Evolutionary conservation across 2,888 invertebrate species (phyloP).

Genomic region (Zaprionus obscuricornis): DNA sequence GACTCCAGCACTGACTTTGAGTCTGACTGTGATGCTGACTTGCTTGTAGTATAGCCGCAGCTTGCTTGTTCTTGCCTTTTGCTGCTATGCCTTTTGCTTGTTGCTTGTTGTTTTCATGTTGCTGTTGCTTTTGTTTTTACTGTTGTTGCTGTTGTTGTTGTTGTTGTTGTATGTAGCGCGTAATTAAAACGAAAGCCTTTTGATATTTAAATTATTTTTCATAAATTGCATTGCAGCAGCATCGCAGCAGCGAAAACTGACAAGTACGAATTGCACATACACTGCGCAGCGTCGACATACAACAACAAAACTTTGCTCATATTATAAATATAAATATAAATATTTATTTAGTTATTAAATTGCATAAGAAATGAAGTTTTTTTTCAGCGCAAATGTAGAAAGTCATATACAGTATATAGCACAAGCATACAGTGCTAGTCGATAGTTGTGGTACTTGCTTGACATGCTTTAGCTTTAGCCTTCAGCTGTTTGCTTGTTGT

Average conservation of each 20-base stretch:
- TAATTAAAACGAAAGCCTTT: constrained; percentile 80
- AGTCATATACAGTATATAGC: too few relatives aligned
- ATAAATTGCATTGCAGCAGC: constrained; percentile 73
- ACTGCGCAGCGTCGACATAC: not conserved
- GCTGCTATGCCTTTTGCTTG: constrained; percentile 27
- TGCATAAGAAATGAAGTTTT: too few relatives aligned
- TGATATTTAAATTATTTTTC: constrained; percentile 79
- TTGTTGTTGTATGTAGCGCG: constrained; percentile 66
- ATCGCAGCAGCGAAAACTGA: constrained; percentile 29
- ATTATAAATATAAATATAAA: too few relatives aligned
- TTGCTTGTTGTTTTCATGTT: constrained; percentile 47
- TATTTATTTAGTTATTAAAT: too few relatives aligned
- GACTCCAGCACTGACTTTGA: constrained; percentile 15
- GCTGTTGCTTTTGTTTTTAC: constrained; percentile 32
- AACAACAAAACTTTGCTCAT: too few relatives aligned
- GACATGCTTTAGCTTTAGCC: constrained; percentile 14
- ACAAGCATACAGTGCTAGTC: too few relatives aligned
- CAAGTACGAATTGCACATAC: not conserved
- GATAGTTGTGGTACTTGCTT: constrained; percentile 14
- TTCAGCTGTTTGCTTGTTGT: constrained; percentile 1
- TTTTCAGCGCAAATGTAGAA: too few relatives aligned
- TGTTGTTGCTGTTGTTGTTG: constrained; percentile 49
- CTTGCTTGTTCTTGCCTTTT: constrained; percentile 22
- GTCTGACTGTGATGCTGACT: constrained; percentile 4
- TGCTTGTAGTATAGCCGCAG: constrained; percentile 44